Conservation (phyloP, 2,797 vertebrate genomes). For the Pangasius mekongensis region DNA sequence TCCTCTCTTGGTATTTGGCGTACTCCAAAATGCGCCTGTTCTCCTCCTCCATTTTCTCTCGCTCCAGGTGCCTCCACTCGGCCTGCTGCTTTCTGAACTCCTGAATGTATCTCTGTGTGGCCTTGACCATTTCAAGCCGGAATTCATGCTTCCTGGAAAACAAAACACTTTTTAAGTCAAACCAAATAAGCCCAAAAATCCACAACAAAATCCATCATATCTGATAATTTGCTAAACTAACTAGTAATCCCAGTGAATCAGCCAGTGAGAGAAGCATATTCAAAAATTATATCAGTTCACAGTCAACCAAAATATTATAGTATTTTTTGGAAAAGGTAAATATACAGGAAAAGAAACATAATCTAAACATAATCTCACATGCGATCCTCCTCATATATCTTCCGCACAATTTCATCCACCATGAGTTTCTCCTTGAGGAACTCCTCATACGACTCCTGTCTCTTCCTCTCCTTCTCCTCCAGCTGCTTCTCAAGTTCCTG, state of each 20-base stretch:
- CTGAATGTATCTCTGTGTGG: slow-evolving; percentile 81
- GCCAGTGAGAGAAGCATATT: neutral
- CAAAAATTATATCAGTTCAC: neutral
- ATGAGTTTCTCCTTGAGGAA: slow-evolving; percentile 90
- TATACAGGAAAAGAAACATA: too few relatives aligned
- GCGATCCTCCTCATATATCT: slow-evolving; percentile 91
- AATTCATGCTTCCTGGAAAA: slow-evolving; percentile 81
- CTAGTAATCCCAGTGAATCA: neutral
- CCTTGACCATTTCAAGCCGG: slow-evolving; percentile 84
- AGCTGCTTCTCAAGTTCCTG: slow-evolving; percentile 85
- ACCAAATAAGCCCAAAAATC: neutral
- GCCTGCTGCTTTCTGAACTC: slow-evolving; percentile 86
- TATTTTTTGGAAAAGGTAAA: neutral
- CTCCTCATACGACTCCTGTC: slow-evolving; percentile 86
- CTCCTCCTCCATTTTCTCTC: slow-evolving; percentile 88
- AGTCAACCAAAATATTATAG: neutral
- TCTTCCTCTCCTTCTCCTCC: slow-evolving; percentile 81
- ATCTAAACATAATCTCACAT: slow-evolving; percentile 74
- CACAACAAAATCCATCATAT: neutral
- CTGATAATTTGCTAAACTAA: neutral
- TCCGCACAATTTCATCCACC: slow-evolving; percentile 91
- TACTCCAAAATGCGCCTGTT: slow-evolving; percentile 87
- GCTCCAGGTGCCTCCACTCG: slow-evolving; percentile 84
- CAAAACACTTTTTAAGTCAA: slow-evolving; percentile 2
- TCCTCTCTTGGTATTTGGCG: slow-evolving; percentile 74